A percentile compares a stretch with the other conserved stretches of the same genome.
Conservation (phyloP, 2,113 vertebrate genomes). For the Myotis yumanensis region DNA sequence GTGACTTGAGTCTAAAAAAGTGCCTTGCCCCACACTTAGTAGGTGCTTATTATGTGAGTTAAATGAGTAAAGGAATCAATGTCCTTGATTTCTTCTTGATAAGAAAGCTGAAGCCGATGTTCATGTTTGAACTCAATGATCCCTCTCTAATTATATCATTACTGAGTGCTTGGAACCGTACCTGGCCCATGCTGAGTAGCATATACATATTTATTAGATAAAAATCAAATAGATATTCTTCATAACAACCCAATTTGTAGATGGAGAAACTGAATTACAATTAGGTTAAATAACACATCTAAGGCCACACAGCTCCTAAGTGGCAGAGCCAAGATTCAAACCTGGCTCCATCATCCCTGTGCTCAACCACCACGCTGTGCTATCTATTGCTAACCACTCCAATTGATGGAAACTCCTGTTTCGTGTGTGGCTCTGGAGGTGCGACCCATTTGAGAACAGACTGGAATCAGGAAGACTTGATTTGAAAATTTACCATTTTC, state of each 20-base stretch:
- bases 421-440: background rate
- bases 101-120: background rate
- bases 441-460: background rate
- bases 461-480: background rate
- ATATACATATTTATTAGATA: background rate
- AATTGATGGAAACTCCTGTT: background rate
- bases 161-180: background rate
- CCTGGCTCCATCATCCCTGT: background rate
- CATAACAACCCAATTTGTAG: background rate
- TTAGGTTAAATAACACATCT: background rate
- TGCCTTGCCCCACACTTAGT: background rate
- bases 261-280: background rate
- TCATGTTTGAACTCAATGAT: background rate
- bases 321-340: background rate
- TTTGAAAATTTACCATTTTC: background rate
- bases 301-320: background rate
- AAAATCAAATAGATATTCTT: background rate
- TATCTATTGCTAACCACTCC: background rate
- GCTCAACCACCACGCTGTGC: rapidly evolving
- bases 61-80: background rate
- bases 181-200: background rate
- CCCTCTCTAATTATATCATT: background rate
- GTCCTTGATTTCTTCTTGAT: background rate
- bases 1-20: background rate
- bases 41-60: background rate